Evolutionary conservation across 2,888 invertebrate species (phyloP), one percentile per base, ranked within the genome.

Genomic region (Herminia tarsipennalis): DNA sequence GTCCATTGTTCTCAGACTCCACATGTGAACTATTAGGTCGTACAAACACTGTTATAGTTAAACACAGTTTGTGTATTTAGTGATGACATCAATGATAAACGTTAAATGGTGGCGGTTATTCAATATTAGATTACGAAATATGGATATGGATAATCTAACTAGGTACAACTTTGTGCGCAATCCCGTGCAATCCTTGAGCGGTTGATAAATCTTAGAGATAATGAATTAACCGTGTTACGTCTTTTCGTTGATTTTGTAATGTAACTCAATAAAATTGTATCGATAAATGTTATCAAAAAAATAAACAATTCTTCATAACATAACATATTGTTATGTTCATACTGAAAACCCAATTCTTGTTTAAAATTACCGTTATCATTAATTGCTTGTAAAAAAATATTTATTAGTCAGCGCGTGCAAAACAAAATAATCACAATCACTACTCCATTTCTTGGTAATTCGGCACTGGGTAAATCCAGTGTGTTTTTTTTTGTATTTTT

Each of bases 21-120:
- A 60, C 50, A 73, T 71, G 68, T 66, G 61, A 69, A 70, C 66
- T 77, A 76, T 73, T 74, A 67, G 82, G 78, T 70, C 74, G 70
- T 65, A 59, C 71, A 78, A 81, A 83, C 78, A 81, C 70, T 73
- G 71, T 70, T 68, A 62, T 60, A 70, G 65, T 58, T 67, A 65
- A 65, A 68, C 66, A 68, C 38, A 68, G 65, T 71, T 56, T 49
- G 68, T 76, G 70, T 74, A 49, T 58, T 62, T 49, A 64, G 60
- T 73, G 72, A 77, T 65, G 70, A 73, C 66, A 72, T 56, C 29
- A 41, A 33, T 44, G 46, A 53, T 52, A 67, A 60, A 60, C 30
- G 43, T 48, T 50, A 42, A 27, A 65, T n/a, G n/a, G 39, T 14
- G 44, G 37, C 37, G 30, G 42, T 49, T 59, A 48, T 63, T 58